Conservation (phyloP, 1,140 invertebrate species). For the Armadillidium nasatum region DNA sequence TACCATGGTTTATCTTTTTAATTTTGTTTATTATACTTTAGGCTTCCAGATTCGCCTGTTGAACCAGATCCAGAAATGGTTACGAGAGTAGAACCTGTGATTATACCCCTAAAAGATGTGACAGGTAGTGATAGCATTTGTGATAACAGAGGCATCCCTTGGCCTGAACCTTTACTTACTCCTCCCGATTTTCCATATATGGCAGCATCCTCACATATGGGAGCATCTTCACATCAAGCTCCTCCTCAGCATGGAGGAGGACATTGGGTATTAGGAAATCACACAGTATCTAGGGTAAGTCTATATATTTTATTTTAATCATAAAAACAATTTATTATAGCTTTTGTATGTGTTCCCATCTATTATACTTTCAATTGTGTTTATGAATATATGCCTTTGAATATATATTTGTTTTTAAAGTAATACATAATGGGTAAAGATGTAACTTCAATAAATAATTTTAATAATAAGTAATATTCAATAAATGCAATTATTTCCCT, state of each 20-base stretch:
- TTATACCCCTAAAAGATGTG: slow-evolving; percentile 82
- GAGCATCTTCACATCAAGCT: background rate
- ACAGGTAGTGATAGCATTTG: slow-evolving; percentile 72
- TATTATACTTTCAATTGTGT: too few species aligned
- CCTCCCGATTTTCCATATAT: slow-evolving; percentile 8
- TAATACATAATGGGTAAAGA: too few species aligned
- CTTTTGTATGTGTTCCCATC: too few species aligned
- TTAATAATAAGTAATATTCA: too few species aligned
- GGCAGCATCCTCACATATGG: background rate
- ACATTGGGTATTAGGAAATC: slow-evolving; percentile 7
- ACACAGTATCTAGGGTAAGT: background rate
- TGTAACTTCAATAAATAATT: too few species aligned
- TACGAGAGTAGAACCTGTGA: slow-evolving; percentile 65
- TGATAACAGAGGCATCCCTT: slow-evolving; percentile 66
- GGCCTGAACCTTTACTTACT: slow-evolving; percentile 66
- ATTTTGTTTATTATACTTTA: slow-evolving; percentile 40
- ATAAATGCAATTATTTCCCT: too few species aligned
- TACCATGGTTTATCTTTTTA: background rate
- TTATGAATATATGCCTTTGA: too few species aligned
- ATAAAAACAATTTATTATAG: too few species aligned
- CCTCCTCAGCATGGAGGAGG: background rate
- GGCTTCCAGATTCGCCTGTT: slow-evolving; percentile 74
- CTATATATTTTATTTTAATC: too few species aligned
- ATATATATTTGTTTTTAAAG: too few species aligned
- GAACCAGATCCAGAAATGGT: slow-evolving; percentile 79